A percentile compares a stretch with the other conserved stretches of the same genome.
Evolutionary conservation across 1,140 invertebrate genomes (phyloP).

Genomic region (Adelges cooleyi): DNA sequence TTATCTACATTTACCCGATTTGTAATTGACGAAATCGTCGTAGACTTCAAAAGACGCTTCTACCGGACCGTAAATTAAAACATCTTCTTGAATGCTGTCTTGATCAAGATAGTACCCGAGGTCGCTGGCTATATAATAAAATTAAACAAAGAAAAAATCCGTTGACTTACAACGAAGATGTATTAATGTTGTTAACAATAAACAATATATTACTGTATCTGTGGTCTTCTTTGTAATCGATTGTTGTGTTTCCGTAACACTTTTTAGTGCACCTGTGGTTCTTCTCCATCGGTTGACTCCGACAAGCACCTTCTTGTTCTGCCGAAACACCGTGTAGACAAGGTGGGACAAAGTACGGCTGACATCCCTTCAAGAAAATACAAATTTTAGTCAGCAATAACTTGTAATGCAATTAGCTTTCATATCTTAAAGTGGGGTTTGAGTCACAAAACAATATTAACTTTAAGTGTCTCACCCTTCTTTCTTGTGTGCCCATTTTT

Average conservation of each 20-base stretch:
- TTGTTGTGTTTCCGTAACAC: background rate
- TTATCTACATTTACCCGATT: conserved; percentile 30
- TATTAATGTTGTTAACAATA: too few species aligned
- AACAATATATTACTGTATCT: too few species aligned
- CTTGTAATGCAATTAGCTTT: too few species aligned
- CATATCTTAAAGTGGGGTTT: too few species aligned
- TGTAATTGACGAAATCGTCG: conserved; percentile 32
- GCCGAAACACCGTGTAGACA: background rate
- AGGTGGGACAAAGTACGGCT: background rate
- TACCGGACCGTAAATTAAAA: conserved; percentile 31
- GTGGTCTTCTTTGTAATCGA: background rate
- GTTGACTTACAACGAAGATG: too few species aligned
- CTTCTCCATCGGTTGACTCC: background rate
- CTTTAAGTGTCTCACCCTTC: too few species aligned
- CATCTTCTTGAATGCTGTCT: conserved; percentile 25
- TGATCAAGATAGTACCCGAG: conserved; percentile 6
- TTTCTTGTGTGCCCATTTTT: too few species aligned
- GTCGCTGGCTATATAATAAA: conserved; percentile 5
- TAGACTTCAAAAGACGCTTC: conserved; percentile 32
- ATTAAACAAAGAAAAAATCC: background rate
- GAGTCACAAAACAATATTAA: too few species aligned
- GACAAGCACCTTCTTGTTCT: background rate
- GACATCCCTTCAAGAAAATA: background rate
- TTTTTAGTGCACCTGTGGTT: background rate
- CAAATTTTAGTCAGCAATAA: too few species aligned